phyloP scores from a whole-genome alignment of 2,888 invertebrate genomes.

The Hemicrepidius hirtus region DNA sequence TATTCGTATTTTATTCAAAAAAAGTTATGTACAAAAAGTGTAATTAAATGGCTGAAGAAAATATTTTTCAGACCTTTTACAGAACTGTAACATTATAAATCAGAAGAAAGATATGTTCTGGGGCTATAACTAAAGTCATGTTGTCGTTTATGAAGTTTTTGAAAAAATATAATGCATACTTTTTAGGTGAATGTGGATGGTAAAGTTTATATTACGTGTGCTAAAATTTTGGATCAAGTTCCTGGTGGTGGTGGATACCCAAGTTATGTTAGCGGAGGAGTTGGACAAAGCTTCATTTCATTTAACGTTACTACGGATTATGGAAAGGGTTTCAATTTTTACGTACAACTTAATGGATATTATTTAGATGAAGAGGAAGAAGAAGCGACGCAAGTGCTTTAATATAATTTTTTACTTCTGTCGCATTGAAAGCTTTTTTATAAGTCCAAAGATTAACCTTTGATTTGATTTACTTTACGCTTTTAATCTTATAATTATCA shows the following conservation, averaged over 20 bases:
- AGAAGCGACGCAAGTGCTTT: conserved; percentile 9
- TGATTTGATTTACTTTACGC: conserved; percentile 1
- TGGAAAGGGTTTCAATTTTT: conserved; percentile 72
- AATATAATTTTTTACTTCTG: not conserved
- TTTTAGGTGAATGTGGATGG: conserved; percentile 68
- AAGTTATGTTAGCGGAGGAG: conserved; percentile 68
- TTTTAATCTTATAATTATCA: not conserved
- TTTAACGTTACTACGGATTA: conserved; percentile 70
- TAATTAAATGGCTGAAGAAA: too few relatives aligned
- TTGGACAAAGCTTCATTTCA: conserved; percentile 69
- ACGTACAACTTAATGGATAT: conserved; percentile 71
- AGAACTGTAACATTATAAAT: too few relatives aligned
- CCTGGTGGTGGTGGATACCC: conserved; percentile 65
- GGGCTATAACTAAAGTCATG: too few relatives aligned
- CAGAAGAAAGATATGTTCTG: too few relatives aligned
- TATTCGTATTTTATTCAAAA: too few relatives aligned
- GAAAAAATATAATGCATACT: too few relatives aligned
- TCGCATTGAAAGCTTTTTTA: conserved; percentile 3
- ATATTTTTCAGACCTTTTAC: too few relatives aligned
- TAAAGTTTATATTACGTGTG: conserved; percentile 69
- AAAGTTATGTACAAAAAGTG: too few relatives aligned
- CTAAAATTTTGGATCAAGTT: conserved; percentile 68
- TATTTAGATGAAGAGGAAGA: conserved; percentile 38
- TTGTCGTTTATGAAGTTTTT: too few relatives aligned
- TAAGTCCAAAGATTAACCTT: not conserved